A percentile compares a stretch with the other conserved stretches of the same genome.
Conservation (phyloP, 2,888 invertebrate species). For the Coronaproctus castanopsis region DNA sequence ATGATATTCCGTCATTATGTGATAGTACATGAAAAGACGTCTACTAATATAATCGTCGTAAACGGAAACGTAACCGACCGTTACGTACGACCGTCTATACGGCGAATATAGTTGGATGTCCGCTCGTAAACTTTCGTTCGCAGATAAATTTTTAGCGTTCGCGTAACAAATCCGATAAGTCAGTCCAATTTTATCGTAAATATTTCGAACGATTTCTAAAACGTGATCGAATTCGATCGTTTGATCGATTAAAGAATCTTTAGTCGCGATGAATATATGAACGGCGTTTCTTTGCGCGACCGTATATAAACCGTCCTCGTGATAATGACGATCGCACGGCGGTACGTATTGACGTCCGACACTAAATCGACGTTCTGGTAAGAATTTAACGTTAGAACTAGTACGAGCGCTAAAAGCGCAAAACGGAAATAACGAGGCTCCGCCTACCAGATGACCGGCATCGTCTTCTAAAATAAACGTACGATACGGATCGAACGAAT, state of each 20-base stretch:
- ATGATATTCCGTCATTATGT: slow-evolving; percentile 31
- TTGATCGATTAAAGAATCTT: slow-evolving; percentile 29
- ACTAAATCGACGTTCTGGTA: slow-evolving; percentile 49
- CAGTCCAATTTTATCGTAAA: slow-evolving; percentile 43
- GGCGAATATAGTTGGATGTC: slow-evolving; percentile 56
- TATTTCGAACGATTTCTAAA: slow-evolving; percentile 30
- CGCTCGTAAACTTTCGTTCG: slow-evolving; percentile 45
- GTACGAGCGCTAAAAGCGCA: slow-evolving; percentile 52
- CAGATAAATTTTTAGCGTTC: slow-evolving; percentile 38
- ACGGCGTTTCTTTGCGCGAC: slow-evolving; percentile 47
- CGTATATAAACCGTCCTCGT: slow-evolving; percentile 36
- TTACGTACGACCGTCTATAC: slow-evolving; percentile 38
- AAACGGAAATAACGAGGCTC: slow-evolving; percentile 49
- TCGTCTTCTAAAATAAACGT: slow-evolving; percentile 36
- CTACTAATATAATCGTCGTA: slow-evolving; percentile 56
- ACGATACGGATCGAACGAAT: slow-evolving; percentile 34
- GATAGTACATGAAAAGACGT: slow-evolving; percentile 47
- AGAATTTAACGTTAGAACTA: slow-evolving; percentile 34
- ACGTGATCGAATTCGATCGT: slow-evolving; percentile 35
- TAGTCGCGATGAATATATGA: slow-evolving; percentile 38
- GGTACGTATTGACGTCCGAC: slow-evolving; percentile 49
- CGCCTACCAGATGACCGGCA: slow-evolving; percentile 51
- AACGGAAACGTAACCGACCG: slow-evolving; percentile 51
- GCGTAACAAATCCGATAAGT: slow-evolving; percentile 43
- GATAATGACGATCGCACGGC: slow-evolving; percentile 24